Conservation (phyloP, 2,113 vertebrate species). For the Hyperopisus bebe region DNA sequence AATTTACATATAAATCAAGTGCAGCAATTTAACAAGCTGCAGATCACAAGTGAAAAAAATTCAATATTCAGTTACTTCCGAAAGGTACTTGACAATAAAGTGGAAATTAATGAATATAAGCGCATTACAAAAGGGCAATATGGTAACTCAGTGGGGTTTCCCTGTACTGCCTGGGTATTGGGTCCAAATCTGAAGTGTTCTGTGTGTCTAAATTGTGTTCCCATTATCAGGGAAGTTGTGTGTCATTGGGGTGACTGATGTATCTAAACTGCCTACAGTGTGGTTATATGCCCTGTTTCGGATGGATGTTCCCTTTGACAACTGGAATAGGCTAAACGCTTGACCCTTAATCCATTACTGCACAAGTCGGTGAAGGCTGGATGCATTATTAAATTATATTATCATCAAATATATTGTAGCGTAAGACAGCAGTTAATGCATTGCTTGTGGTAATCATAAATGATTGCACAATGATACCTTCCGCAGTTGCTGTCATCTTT, state of each 20-base stretch:
- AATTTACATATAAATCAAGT: neutral
- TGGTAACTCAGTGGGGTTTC: neutral
- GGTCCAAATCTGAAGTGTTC: neutral
- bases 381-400: slow-evolving; percentile 9
- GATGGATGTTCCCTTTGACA: neutral
- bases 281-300: neutral
- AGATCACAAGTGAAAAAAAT: neutral
- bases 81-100: neutral
- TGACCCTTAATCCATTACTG: neutral
- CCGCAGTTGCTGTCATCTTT: slow-evolving; percentile 1
- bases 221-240: neutral
- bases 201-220: neutral
- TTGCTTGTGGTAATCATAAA: neutral
- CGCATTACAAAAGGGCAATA: neutral
- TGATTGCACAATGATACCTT: neutral
- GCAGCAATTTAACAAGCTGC: neutral
- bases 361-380: neutral
- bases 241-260: neutral
- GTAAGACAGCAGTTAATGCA: neutral
- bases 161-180: neutral
- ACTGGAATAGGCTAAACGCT: neutral
- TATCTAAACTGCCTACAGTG: neutral
- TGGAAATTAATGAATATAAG: neutral
- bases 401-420: neutral
- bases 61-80: neutral